Conservation (phyloP, 2,888 invertebrate genomes). For the Patella ulyssiponensis region DNA sequence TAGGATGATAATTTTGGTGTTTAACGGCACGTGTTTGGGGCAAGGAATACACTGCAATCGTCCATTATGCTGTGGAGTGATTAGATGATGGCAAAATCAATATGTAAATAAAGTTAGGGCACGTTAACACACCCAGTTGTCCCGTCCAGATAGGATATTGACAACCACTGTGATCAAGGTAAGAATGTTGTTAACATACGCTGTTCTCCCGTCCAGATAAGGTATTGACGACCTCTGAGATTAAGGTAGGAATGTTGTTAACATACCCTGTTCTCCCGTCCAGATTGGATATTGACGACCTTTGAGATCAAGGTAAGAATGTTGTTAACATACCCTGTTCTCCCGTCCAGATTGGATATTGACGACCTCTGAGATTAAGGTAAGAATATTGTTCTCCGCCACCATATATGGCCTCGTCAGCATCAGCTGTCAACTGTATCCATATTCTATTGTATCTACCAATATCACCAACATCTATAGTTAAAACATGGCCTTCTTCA, state of each 20-base stretch:
- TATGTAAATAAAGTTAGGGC: no score
- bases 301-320: constrained; percentile 58
- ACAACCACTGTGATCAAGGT: constrained; percentile 57
- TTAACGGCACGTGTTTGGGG: no score
- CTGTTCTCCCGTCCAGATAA: constrained; percentile 67
- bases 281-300: constrained; percentile 61
- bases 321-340: constrained; percentile 66
- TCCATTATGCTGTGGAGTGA: no score
- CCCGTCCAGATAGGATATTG: constrained; percentile 64
- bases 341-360: constrained; percentile 64
- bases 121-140: constrained; percentile 57
- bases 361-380: constrained; percentile 56
- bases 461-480: constrained; percentile 34
- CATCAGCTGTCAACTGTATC: constrained; percentile 52
- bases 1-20: no score
- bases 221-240: constrained; percentile 55
- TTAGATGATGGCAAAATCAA: no score
- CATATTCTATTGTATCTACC: constrained; percentile 50
- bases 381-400: constrained; percentile 67
- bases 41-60: no score
- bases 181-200: constrained; percentile 60
- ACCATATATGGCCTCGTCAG: constrained; percentile 58
- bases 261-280: constrained; percentile 65
- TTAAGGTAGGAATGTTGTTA: constrained; percentile 63
- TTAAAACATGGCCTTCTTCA: constrained; percentile 40